Evolutionary conservation across 2,797 vertebrate genomes (phyloP), one percentile per base, ranked within the genome.

Genomic region (Mallotus villosus): DNA sequence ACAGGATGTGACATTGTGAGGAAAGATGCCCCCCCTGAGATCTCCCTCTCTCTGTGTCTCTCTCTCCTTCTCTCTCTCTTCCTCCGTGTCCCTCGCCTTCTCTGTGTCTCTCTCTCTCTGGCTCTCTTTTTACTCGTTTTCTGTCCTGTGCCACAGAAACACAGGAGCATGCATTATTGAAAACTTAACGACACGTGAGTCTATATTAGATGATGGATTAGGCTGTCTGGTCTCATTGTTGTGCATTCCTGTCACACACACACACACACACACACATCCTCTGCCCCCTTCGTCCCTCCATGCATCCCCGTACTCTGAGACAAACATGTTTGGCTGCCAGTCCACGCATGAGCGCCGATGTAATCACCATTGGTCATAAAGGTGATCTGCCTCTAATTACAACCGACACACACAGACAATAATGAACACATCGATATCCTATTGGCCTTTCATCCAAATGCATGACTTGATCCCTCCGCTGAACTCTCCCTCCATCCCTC

Each of bases 101-200:
- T 62, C 60, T 29, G 21, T 62, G 24, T 29, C 60, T 62, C 60
- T 32, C 8, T 29, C 60, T 16, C 11, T 62, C 60, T 60, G n/a
- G 1, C 58, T 32, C 60, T 29, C 60, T 62, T n/a, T n/a, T n/a
- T n/a, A n/a, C 71, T 71, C 57, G 49, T 58, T 51, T 21, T 41
- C 32, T 60, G 21, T 60, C 27, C 37, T 11, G 32, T 67, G 34
- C 17, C 41, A 57, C 49, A 72, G 58, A 67, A 58, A 73, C 67
- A 71, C 60, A 61, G 60, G 60, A 49, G 70, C 68, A 62, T 74
- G 55, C 61, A 74, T 80, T 73, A 71, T 77, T 59, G 46, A 73
- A 53, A 9, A 49, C 63, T 34, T 69, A 70, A 61, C 60, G 68
- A 37, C 19, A 32, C 60, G 62, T 29, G 9, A 68, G 62, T 68